phyloP scores from a whole-genome alignment of 2,113 vertebrate genomes.

The Hepsetus odoe region DNA sequence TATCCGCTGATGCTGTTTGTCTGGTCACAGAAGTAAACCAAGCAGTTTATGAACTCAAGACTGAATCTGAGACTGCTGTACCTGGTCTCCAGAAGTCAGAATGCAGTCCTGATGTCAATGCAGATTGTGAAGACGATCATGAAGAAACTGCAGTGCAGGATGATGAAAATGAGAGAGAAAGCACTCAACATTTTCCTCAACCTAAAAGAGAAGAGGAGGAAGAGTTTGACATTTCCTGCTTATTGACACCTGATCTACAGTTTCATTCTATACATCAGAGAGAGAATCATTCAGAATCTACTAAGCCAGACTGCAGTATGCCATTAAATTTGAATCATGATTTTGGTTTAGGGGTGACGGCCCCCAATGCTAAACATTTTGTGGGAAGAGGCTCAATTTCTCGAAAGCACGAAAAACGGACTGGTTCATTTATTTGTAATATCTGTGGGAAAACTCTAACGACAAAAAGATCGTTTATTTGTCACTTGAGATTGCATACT shows the following conservation, averaged over 20 bases:
- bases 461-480: conserved; percentile 30
- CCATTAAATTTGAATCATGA: conserved; percentile 1
- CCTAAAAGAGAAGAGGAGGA: conserved; percentile 21
- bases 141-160: neutral
- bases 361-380: neutral
- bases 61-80: neutral
- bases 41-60: neutral
- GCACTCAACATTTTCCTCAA: neutral
- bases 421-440: conserved; percentile 16
- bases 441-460: conserved; percentile 38
- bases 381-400: neutral
- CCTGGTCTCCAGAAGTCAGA: neutral
- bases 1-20: neutral
- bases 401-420: neutral
- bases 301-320: neutral
- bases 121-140: neutral
- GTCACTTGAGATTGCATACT: conserved; percentile 34
- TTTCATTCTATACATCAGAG: neutral
- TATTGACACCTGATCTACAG: conserved; percentile 23
- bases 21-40: neutral
- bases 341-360: neutral
- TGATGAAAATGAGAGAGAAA: neutral
- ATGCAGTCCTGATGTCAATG: neutral
- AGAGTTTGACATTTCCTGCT: conserved; percentile 26
- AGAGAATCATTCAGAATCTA: neutral